Base-by-base conservation (phyloP, 2,797 vertebrate genomes). In the Moxostoma hubbsi region DNA sequence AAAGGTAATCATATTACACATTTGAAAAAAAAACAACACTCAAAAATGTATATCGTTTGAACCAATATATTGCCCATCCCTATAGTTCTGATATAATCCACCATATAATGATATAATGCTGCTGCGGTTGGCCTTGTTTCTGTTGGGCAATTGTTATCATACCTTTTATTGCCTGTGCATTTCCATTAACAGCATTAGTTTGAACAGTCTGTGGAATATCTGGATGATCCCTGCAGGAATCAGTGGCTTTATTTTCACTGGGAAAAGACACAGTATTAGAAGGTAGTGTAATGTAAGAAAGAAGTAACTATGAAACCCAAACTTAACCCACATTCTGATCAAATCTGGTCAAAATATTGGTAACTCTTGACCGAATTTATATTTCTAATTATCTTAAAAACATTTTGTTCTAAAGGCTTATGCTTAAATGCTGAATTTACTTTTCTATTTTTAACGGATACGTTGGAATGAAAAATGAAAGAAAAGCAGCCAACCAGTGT, bases 111-210 rank as follows among this genome's bases (percentile, higher is more conserved):
- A n/a, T n/a, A n/a, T n/a, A n/a, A n/a, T n/a, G 53, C 53, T 54
- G 12, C 53, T 6, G 13, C 2, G 8, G 11, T 59, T 10, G 43
- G 46, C 43, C 9, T 46, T 45, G 43, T 43, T 53, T 58, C 36
- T 36, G 36, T 63, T 65, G 63, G 36, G 11, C n/a, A 15, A 7
- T 6, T 46, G 11, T 7, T 45, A 15, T 18, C 55, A 16, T 66
- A 84, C 83, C 73, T n/a, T 24, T 67, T 36, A 47, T 53, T 10
- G 15, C 12, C 5, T 15, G 57, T 9, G 45, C 54, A 18, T 58
- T 46, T 13, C 43, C 47, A 11, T 68, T 24, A 18, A 53, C 7
- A 46, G 24, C 8, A 18, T 47, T 3, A 5, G 45, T 43, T 6
- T 63, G 75, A 47, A 58, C 46, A 65, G 73, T 18, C 24, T 64